These are phyloP conservation scores for Rosalia funebris DNA, from an alignment of 2,888 invertebrate species.

Conservation along the genomic window DNA sequence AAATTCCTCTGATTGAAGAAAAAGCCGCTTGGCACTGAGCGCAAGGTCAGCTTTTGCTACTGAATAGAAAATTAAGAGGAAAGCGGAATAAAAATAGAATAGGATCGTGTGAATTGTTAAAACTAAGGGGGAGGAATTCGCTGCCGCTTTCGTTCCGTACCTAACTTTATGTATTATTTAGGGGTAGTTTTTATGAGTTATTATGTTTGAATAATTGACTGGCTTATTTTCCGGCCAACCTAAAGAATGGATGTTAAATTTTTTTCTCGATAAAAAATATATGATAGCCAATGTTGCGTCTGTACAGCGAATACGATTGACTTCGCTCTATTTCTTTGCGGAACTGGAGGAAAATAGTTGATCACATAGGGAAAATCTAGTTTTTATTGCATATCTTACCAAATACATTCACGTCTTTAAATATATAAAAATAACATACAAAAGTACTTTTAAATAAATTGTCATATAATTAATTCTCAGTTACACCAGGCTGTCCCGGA, in stretches of 20 bases:
- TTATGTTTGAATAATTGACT: not conserved
- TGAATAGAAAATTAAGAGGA: constrained; percentile 1
- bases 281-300: too few relatives aligned
- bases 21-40: constrained; percentile 4
- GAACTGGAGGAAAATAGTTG: too few relatives aligned
- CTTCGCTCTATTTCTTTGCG: too few relatives aligned
- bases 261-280: not conserved
- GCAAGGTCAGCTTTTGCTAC: constrained; percentile 17
- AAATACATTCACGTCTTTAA: too few relatives aligned
- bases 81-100: constrained; percentile 17
- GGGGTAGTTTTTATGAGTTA: not conserved
- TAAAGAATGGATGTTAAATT: not conserved
- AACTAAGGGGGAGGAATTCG: not conserved
- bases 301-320: too few relatives aligned
- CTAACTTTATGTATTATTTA: not conserved
- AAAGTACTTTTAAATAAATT: too few relatives aligned
- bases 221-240: not conserved
- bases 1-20: constrained; percentile 10
- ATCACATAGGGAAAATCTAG: too few relatives aligned
- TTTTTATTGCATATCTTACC: too few relatives aligned
- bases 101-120: constrained; percentile 11
- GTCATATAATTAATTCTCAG: too few relatives aligned
- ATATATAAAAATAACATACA: too few relatives aligned
- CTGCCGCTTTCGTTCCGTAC: not conserved
- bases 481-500: too few relatives aligned